Evolutionary conservation across 2,113 vertebrate species (phyloP).

Genomic region (Periophthalmodon schlosseri): DNA sequence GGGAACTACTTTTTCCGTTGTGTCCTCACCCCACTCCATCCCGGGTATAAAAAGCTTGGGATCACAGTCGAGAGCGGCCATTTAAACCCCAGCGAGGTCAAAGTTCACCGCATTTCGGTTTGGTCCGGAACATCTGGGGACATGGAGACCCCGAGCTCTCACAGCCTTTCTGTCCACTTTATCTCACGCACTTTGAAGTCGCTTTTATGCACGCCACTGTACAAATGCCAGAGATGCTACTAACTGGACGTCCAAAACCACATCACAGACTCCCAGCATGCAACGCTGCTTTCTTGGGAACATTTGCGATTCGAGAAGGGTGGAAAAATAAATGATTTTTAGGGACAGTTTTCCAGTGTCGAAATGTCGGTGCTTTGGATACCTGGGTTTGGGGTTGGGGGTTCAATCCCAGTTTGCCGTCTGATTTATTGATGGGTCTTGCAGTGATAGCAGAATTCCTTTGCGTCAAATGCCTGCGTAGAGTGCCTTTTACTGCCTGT

Average conservation of each 20-base stretch:
- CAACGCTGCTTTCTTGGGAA: conserved; percentile 34
- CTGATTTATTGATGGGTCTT: conserved; percentile 70
- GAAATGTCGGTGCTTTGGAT: conserved; percentile 15
- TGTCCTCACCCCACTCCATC: conserved; percentile 3
- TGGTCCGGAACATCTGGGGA: conserved; percentile 62
- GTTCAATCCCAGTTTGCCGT: conserved; percentile 35
- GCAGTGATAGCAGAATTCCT: conserved; percentile 71
- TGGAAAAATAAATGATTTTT: conserved; percentile 31
- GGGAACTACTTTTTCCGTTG: background rate
- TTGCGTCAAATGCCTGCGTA: conserved; percentile 67
- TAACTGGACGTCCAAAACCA: conserved; percentile 72
- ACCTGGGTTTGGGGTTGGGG: conserved; percentile 30
- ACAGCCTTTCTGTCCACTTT: conserved; percentile 39
- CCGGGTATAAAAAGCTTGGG: conserved; percentile 39
- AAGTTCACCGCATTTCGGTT: conserved; percentile 50
- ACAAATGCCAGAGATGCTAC: conserved; percentile 70
- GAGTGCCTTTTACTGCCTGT: conserved; percentile 62
- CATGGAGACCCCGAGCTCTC: conserved; percentile 51
- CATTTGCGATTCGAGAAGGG: conserved; percentile 37
- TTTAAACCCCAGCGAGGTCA: conserved; percentile 39
- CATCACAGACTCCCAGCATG: conserved; percentile 67
- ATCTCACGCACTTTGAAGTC: conserved; percentile 62
- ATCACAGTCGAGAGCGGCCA: conserved; percentile 46
- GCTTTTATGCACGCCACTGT: conserved; percentile 60
- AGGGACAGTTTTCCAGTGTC: conserved; percentile 8